Base-by-base conservation (phyloP, 1,140 invertebrate species). In the Chrysopa pallens region DNA sequence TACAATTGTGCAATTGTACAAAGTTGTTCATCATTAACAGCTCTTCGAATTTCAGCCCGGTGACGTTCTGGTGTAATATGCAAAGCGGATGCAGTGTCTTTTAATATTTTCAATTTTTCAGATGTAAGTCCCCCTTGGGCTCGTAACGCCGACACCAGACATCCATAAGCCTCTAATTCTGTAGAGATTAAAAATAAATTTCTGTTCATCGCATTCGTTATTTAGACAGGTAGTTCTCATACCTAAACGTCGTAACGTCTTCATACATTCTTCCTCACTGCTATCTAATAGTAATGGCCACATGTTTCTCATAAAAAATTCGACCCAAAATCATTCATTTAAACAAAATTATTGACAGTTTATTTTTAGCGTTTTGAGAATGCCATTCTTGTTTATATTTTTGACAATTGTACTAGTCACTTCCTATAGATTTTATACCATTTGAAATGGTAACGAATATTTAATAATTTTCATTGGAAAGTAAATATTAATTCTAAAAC, bases 111-210 rank as follows among this genome's bases (percentile, higher is more conserved):
- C 59, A 78, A 77, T 70, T 89, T 91, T 48, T 82, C 78, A 54
- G 75, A 76, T 52, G 74, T 84, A 33, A 92, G 75, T 55, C 78
- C 72, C 43, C 90, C 90, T 68, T 93, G 89, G 54, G 88, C 90
- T 64, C 90, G 74, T 60, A 93, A 77, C 47, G 86, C 86, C 54
- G 81, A 85, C 39, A 93, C 77, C 59, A 92, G 72, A 57, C 77
- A 76, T 51, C 83, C 78, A 70, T 92, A 94, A 47, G 88, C 86
- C 65, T 91, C 85, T 51, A 93, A 64, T 71, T 94, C 90, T 89
- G 56, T 42, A 67, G 65, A 55, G 51, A 61, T 58, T 54, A 40
- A 52, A 48, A 52, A 7, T 28, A 13, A 38, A 46, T 46, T 37
- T 40, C 39, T 23, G 17, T 23, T 23, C 17, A 23, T 23, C 17